Evolutionary conservation across 2,888 invertebrate genomes (phyloP).

Genomic region (Drosophila quinaria): DNA sequence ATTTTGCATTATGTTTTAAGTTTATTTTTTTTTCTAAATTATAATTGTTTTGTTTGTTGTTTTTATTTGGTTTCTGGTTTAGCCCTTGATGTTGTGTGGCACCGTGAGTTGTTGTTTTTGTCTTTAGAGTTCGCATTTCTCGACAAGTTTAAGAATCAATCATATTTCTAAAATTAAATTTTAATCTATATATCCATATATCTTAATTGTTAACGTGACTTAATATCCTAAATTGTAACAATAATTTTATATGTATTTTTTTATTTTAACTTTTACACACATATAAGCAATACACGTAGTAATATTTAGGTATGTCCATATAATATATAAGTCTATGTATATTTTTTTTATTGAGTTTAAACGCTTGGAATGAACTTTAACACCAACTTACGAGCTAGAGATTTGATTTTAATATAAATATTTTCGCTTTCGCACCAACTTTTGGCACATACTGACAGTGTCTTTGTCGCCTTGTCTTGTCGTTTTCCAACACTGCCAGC

Average conservation of each 20-base stretch:
- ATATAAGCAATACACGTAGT: constrained; percentile 70
- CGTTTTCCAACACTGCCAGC: constrained; percentile 53
- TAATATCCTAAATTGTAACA: constrained; percentile 78
- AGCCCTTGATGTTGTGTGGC: constrained; percentile 62
- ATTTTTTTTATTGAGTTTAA: constrained; percentile 62
- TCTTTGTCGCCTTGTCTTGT: constrained; percentile 20
- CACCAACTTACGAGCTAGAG: constrained; percentile 72
- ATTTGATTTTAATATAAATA: constrained; percentile 50
- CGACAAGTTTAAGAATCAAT: constrained; percentile 81
- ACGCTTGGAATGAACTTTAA: constrained; percentile 72
- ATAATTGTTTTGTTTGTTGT: constrained; percentile 63
- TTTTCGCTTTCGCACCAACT: constrained; percentile 47
- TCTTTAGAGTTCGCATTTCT: constrained; percentile 69
- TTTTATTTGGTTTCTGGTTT: constrained; percentile 69
- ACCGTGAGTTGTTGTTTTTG: constrained; percentile 63
- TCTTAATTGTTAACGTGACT: constrained; percentile 67
- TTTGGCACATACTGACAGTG: constrained; percentile 66
- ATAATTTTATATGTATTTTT: constrained; percentile 51
- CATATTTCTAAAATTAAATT: constrained; percentile 53
- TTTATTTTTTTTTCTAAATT: constrained; percentile 45
- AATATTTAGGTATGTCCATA: constrained; percentile 58
- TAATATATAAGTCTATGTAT: constrained; percentile 39
- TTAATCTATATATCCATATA: constrained; percentile 76
- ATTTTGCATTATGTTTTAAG: constrained; percentile 50
- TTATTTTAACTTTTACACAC: constrained; percentile 67